Evolutionary conservation across 2,888 invertebrate species (phyloP).

Genomic region (Mimachlamys varia): DNA sequence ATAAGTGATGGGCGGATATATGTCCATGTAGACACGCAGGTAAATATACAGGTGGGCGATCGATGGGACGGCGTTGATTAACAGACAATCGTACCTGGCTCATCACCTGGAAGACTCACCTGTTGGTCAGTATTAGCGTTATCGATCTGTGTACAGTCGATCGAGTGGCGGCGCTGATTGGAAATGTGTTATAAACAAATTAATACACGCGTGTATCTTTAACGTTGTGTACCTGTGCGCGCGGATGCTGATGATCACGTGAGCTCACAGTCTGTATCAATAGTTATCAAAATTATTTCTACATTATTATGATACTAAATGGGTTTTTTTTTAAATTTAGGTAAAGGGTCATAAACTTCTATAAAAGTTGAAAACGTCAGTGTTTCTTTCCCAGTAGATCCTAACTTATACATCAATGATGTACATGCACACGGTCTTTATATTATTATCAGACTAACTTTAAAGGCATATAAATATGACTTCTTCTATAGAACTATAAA

Average conservation of each 20-base stretch:
- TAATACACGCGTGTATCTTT: not conserved
- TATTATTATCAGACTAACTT: no score
- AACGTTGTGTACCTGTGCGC: not conserved
- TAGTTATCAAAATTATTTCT: no score
- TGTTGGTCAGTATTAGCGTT: not conserved
- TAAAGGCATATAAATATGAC: no score
- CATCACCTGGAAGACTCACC: not conserved
- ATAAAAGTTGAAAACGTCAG: no score
- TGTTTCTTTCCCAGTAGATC: no score
- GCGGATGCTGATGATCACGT: not conserved
- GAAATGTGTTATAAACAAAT: not conserved
- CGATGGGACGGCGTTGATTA: not conserved
- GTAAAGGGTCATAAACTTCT: no score
- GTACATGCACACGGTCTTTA: no score
- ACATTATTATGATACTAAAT: no score
- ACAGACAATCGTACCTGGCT: constrained; percentile 5
- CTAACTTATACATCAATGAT: no score
- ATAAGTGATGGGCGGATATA: not conserved
- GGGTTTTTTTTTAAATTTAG: no score
- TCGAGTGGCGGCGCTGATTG: not conserved
- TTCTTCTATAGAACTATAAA: no score
- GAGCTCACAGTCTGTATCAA: no score
- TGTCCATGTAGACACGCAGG: not conserved
- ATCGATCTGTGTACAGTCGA: not conserved
- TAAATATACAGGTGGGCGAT: constrained; percentile 23